Conservation (phyloP, 1,140 invertebrate species). For the Cotesia vestalis region DNA sequence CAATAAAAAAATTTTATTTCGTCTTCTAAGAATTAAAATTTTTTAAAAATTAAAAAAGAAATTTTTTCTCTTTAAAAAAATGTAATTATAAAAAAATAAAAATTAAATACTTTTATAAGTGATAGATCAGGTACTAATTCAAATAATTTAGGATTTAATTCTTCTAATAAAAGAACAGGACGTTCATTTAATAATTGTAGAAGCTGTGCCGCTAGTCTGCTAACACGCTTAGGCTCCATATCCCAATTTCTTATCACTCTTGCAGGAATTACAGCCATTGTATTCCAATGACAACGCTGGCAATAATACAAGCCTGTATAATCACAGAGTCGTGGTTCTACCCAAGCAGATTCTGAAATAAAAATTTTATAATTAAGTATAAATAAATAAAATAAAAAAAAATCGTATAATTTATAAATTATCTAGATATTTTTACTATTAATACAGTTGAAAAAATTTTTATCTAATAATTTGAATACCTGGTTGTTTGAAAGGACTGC, state of each 20-base stretch:
- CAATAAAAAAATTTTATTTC: too few species aligned
- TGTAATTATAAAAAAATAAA: conserved; percentile 10
- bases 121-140: conserved; percentile 86
- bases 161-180: conserved; percentile 83
- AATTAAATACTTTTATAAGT: conserved; percentile 72
- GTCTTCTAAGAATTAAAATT: too few species aligned
- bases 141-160: conserved; percentile 85
- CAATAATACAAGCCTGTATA: conserved; percentile 93
- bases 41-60: too few species aligned
- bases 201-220: conserved; percentile 78
- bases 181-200: conserved; percentile 72
- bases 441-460: not conserved
- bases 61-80: not conserved
- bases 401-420: not conserved
- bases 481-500: conserved; percentile 58
- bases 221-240: conserved; percentile 79
- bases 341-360: conserved; percentile 69
- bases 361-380: conserved; percentile 9
- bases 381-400: not conserved
- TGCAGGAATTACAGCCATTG: conserved; percentile 82
- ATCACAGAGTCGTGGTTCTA: conserved; percentile 83
- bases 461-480: conserved; percentile 46
- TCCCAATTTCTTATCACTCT: conserved; percentile 95
- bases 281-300: conserved; percentile 90
- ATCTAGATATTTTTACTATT: not conserved